Base-by-base conservation (phyloP, 2,888 invertebrate species). In the Hirtodrosophila histrioides region DNA sequence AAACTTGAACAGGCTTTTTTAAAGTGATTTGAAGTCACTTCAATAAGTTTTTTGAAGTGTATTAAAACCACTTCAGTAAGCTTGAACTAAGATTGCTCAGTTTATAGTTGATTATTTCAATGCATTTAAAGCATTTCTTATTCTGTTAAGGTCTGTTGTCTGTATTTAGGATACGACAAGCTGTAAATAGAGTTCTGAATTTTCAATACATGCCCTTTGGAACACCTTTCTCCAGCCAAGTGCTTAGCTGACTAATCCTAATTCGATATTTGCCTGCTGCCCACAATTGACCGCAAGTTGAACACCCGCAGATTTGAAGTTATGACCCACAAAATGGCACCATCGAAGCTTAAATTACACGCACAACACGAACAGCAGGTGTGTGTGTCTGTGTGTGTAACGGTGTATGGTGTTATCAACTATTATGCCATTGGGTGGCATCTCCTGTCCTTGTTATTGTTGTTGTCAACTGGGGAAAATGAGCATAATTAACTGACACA, bases 401-500 rank as follows among this genome's bases (percentile, higher is more conserved):
- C 33, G 48, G 24, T 27, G 17, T 41, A 33, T 58, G 65, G 45
- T 69, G 65, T 68, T 63, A 81, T 85, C 71, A 75, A 78, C 75
- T 50, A 61, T 66, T 64, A 66, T 66, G 68, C 51, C 71, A 70
- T 61, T 58, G 69, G 50, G 41, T 57, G 54, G 33, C 57, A 6
- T 0, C 49, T 9, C 40, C 27, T 9, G 36, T 17, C 37, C 27
- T 44, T 57, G 45, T 43, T 61, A 17, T 45, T 46, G 51, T 46
- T 48, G 62, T 62, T 60, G 29, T 37, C 5, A 41, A 40, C 29
- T 44, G 39, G 31, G 40, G 24, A 62, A 63, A 67, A 69, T 70
- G 76, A 66, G 60, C 72, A 76, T 78, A 81, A 85, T 84, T 76
- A 81, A 76, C 74, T 66, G 67, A 60, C 57, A 54, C 58, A 50